phyloP scores from a whole-genome alignment of 92 coral and sea anemone genomes.

The Nematostella vectensis region DNA sequence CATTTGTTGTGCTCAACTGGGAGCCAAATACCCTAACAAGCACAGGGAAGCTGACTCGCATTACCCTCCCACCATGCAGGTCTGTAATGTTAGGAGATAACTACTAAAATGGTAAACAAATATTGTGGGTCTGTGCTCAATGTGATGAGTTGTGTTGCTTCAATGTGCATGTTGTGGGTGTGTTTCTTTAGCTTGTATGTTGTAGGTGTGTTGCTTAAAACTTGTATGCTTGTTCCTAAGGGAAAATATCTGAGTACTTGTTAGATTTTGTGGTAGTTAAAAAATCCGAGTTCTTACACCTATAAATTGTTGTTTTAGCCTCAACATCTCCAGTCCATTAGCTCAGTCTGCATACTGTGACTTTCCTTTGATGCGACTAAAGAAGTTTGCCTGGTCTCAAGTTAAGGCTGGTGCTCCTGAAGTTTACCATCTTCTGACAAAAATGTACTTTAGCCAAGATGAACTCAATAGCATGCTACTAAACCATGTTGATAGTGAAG shows the following conservation, averaged over 20 bases:
- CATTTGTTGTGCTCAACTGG: conserved; percentile 66
- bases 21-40: conserved; percentile 57
- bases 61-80: conserved; percentile 68
- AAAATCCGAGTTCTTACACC: no score
- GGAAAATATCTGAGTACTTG: no score
- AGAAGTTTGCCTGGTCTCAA: conserved; percentile 56
- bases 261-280: no score
- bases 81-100: conserved; percentile 10
- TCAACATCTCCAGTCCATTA: not conserved
- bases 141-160: no score
- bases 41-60: conserved; percentile 36
- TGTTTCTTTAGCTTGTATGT: no score
- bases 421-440: conserved; percentile 46
- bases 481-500: conserved; percentile 29
- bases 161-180: no score
- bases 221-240: no score
- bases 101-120: no score
- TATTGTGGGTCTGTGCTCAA: no score
- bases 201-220: no score
- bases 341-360: conserved; percentile 33
- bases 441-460: conserved; percentile 42
- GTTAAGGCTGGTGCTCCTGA: conserved; percentile 53
- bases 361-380: conserved; percentile 46
- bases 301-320: not conserved
- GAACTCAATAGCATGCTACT: conserved; percentile 36